Conservation (phyloP, 2,113 vertebrate genomes). For the Poeciliopsis retropinna region DNA sequence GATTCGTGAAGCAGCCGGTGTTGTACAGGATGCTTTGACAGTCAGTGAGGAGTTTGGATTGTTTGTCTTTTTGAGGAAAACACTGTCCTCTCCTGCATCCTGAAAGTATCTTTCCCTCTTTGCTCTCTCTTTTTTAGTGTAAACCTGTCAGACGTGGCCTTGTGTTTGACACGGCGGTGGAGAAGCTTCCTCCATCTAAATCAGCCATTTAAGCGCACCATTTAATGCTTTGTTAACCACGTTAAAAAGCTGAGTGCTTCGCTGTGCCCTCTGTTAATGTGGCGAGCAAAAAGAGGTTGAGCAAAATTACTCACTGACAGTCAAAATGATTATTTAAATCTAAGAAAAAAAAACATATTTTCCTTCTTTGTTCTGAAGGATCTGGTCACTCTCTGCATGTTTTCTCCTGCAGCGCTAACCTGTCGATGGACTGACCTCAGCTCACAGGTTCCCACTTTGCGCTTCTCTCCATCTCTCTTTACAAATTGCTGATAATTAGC, state of each 20-base stretch:
- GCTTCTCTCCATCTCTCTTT: slow-evolving; percentile 42
- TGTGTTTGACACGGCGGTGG: slow-evolving; percentile 29
- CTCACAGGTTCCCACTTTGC: slow-evolving; percentile 37
- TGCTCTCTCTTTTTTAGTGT: background rate
- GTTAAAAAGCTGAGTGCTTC: slow-evolving; percentile 63
- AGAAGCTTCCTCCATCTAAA: slow-evolving; percentile 55
- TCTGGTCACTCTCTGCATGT: slow-evolving; percentile 7
- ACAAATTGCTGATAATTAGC: slow-evolving; percentile 68
- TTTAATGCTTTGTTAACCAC: slow-evolving; percentile 78
- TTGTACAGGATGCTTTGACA: too few species aligned
- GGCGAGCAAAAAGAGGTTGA: slow-evolving; percentile 61
- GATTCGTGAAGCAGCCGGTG: too few species aligned
- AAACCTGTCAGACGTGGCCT: slow-evolving; percentile 9
- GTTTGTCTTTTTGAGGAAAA: background rate
- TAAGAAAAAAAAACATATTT: slow-evolving; percentile 35
- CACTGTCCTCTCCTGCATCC: background rate
- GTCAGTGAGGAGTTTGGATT: too few species aligned
- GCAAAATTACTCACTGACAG: slow-evolving; percentile 70
- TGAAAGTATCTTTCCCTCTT: background rate
- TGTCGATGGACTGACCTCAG: slow-evolving; percentile 42
- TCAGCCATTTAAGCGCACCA: slow-evolving; percentile 64
- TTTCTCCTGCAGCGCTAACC: slow-evolving; percentile 28
- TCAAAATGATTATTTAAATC: slow-evolving; percentile 66
- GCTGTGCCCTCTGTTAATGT: slow-evolving; percentile 64
- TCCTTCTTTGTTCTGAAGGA: slow-evolving; percentile 2